Evolutionary conservation across 2,888 invertebrate species (phyloP).

Genomic region (Zaprionus obscuricornis): DNA sequence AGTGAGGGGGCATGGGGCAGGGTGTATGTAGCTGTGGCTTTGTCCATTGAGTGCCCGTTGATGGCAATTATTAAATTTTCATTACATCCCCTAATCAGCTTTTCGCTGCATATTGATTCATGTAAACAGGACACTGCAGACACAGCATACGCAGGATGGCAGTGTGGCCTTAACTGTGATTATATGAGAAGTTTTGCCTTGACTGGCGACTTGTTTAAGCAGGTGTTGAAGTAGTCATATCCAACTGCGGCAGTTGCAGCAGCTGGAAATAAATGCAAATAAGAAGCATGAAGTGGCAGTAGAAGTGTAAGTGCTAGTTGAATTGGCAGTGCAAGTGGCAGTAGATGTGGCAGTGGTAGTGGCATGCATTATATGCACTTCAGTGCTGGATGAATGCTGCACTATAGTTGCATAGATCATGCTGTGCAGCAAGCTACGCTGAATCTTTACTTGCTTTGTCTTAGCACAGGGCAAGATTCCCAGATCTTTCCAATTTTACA

Average conservation of each 20-base stretch:
- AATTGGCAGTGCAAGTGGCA: too few species aligned
- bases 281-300: too few species aligned
- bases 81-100: constrained; percentile 83
- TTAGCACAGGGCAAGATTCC: too few species aligned
- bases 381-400: too few species aligned
- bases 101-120: constrained; percentile 70
- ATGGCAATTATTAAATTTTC: constrained; percentile 81
- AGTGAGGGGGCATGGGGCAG: neutral
- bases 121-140: constrained; percentile 48
- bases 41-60: constrained; percentile 49
- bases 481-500: too few species aligned
- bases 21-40: constrained; percentile 3
- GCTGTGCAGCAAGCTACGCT: too few species aligned
- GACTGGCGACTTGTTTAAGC: constrained; percentile 42
- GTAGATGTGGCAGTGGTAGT: too few species aligned
- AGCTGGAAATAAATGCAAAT: too few species aligned
- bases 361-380: too few species aligned
- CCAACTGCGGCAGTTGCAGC: constrained; percentile 24
- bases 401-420: too few species aligned
- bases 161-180: constrained; percentile 6
- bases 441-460: too few species aligned
- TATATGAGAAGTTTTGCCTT: constrained; percentile 9
- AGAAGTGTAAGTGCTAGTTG: too few species aligned
- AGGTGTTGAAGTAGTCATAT: constrained; percentile 58
- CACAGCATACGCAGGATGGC: constrained; percentile 10